Conservation (phyloP, 2,113 vertebrate species). For the Isurus oxyrinchus region DNA sequence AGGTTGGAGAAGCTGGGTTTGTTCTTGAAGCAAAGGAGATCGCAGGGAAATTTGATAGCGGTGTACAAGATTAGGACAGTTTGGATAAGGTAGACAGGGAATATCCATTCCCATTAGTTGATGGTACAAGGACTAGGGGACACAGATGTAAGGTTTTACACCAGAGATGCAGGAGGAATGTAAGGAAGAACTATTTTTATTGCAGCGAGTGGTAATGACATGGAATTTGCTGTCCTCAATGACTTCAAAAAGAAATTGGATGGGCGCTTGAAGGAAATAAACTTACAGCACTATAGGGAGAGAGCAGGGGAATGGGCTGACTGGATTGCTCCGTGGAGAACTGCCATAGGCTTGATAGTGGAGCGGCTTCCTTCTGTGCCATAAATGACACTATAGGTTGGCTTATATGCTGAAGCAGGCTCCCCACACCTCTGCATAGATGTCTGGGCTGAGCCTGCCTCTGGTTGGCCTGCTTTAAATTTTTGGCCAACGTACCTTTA, state of each 20-base stretch:
- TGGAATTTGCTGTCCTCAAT: background rate
- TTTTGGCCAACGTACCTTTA: too few relatives aligned
- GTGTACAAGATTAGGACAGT: background rate
- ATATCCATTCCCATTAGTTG: background rate
- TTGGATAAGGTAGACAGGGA: background rate
- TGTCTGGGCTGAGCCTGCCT: background rate
- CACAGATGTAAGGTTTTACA: background rate
- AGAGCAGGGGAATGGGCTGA: background rate
- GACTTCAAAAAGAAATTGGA: background rate
- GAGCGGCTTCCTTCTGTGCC: background rate
- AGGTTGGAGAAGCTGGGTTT: background rate
- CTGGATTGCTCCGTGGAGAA: background rate
- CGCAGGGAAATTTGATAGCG: background rate
- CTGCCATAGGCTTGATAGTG: background rate
- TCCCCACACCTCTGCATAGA: background rate
- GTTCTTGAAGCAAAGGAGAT: background rate
- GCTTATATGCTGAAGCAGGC: background rate
- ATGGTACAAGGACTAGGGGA: background rate
- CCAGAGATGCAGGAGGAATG: background rate
- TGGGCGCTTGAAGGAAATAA: background rate
- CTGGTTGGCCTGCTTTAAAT: background rate
- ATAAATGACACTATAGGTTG: background rate
- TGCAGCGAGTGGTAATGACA: background rate
- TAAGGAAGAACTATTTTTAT: background rate
- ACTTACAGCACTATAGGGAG: background rate